Percentiles rank a stretch among this genome's conserved stretches.
phyloP scores from a whole-genome alignment of 2,113 vertebrate genomes.

The Deroptyus accipitrinus region DNA sequence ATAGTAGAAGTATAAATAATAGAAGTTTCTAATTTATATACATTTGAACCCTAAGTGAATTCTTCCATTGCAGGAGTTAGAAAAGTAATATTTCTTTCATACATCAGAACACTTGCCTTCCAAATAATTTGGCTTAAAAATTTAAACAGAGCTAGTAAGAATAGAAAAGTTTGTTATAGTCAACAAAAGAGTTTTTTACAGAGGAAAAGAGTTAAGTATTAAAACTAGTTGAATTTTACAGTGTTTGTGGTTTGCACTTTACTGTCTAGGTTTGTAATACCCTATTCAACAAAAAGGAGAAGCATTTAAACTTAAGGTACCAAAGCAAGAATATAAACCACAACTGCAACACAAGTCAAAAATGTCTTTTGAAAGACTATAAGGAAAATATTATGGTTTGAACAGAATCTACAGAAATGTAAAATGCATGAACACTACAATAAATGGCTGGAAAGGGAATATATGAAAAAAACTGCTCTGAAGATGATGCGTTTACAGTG shows the following conservation, averaged over 20 bases:
- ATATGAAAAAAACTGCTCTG: constrained; percentile 27
- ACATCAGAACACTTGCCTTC: neutral
- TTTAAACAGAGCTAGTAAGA: neutral
- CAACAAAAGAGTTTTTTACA: neutral
- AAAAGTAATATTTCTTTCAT: neutral
- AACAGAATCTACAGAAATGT: constrained; percentile 4
- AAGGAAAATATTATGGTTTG: constrained; percentile 37
- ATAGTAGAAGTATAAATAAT: neutral
- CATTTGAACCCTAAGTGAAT: neutral
- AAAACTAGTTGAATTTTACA: neutral
- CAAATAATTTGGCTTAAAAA: neutral
- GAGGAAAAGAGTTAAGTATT: neutral
- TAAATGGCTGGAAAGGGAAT: constrained; percentile 24
- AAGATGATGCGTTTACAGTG: constrained; percentile 25
- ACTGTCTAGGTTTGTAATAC: neutral
- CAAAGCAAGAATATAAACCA: neutral
- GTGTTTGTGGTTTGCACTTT: neutral
- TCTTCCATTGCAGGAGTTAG: neutral
- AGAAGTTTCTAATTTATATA: neutral
- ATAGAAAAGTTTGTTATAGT: neutral
- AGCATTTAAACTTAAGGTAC: constrained; percentile 20
- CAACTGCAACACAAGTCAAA: neutral
- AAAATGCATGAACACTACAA: constrained; percentile 1
- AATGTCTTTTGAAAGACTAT: constrained; percentile 6
- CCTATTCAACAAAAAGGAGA: neutral